Evolutionary conservation across 2,797 vertebrate species (phyloP), one percentile per base, ranked within the genome.

Genomic region (Argentina silus): DNA sequence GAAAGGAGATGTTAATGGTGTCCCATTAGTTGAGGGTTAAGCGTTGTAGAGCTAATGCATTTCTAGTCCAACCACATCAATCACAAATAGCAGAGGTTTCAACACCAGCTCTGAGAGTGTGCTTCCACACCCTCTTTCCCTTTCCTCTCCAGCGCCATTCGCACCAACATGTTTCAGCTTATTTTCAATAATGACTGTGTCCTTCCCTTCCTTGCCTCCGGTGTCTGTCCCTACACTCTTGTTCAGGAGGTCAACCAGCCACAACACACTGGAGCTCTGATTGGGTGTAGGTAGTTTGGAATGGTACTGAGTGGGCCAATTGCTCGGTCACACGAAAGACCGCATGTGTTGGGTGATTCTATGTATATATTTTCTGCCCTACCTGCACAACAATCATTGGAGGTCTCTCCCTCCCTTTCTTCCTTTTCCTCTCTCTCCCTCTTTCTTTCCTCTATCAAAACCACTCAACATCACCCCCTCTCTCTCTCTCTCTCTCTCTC

Each of bases 71-170:
- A 60, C 56, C 70, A 70, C 76, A 75, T 73, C 72, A 77, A 73
- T 73, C 73, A 73, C 66, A 75, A 62, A 71, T 63, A 36, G 59
- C 67, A 50, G 60, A 27, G 42, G 51, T 70, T 78, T 81, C 45
- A 81, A 72, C 69, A 72, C 64, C 6, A 10, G 47, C 66, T 23
- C 66, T 9, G 27, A 65, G 27, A 65, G 43, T 53, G 61, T 27
- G 63, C 12, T 47, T 43, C 12, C 50, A 63, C 19, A 17, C 57
- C 60, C 48, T 45, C 65, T 59, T 43, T 36, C 56, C 17, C 36
- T 17, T 51, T 48, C 48, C 42, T 68, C 44, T 14, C n/a, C 67
- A 36, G 67, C 55, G 55, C 36, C 48, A 51, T 69, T 67, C 50
- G 62, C 44, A 36, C 44, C 45, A 60, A 65, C 66, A 67, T 64